Evolutionary conservation across 2,113 vertebrate species (phyloP).

Genomic region (Eudyptes chrysolophus): DNA sequence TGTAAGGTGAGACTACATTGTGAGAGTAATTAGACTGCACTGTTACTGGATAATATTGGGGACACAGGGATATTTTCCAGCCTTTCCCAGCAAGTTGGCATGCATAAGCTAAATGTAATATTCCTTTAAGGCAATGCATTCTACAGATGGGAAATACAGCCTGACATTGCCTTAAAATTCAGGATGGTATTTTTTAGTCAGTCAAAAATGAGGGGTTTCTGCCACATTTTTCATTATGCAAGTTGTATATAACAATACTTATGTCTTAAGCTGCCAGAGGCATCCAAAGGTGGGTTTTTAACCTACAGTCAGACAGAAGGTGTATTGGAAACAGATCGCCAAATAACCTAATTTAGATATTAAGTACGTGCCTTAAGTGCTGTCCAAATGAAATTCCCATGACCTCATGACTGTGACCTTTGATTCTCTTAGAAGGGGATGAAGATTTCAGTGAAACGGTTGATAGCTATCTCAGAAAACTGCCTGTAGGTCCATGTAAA

Average conservation of each 20-base stretch:
- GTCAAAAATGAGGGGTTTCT: neutral
- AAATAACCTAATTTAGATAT: neutral
- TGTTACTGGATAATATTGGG: neutral
- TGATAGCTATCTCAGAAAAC: neutral
- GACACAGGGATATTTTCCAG: neutral
- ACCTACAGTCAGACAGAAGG: neutral
- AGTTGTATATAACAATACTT: neutral
- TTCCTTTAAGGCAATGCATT: neutral
- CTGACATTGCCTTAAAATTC: neutral
- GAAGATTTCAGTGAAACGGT: neutral
- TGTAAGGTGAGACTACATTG: neutral
- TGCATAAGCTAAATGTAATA: neutral
- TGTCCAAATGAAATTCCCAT: neutral
- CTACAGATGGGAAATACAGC: neutral
- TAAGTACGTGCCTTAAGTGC: neutral
- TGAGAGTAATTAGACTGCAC: neutral
- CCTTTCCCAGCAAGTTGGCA: neutral
- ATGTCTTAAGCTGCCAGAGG: neutral
- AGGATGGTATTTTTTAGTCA: neutral
- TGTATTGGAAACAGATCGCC: neutral
- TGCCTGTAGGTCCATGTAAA: neutral
- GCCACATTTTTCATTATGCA: neutral
- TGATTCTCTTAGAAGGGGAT: neutral
- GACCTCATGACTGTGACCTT: neutral
- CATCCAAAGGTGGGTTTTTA: neutral